Percentiles rank a stretch among this genome's conserved stretches.
These are phyloP conservation scores for Troides oblongomaculatus DNA, from an alignment of 2,888 invertebrate genomes.

Conservation along the genomic window DNA sequence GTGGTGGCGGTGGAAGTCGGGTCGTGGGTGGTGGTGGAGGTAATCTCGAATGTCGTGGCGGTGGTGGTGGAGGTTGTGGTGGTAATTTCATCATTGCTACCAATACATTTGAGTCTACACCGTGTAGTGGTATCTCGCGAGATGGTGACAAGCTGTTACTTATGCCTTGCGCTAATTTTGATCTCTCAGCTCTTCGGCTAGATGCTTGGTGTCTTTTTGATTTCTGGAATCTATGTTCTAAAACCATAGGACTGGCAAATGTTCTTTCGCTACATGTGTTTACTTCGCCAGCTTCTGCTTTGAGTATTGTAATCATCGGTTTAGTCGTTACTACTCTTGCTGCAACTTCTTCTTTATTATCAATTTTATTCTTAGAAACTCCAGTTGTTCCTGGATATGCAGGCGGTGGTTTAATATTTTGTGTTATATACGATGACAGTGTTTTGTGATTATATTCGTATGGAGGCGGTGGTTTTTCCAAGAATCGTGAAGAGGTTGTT, in stretches of 20 bases:
- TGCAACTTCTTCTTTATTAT: slow-evolving; percentile 83
- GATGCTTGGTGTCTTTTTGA: slow-evolving; percentile 74
- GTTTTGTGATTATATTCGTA: slow-evolving; percentile 84
- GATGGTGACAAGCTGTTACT: slow-evolving; percentile 70
- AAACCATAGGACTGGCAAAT: slow-evolving; percentile 74
- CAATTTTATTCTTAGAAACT: slow-evolving; percentile 46
- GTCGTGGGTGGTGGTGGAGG: slow-evolving; percentile 84
- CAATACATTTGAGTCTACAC: slow-evolving; percentile 74
- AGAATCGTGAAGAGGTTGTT: slow-evolving; percentile 47
- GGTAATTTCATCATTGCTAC: slow-evolving; percentile 82
- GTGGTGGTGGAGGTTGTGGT: slow-evolving; percentile 80
- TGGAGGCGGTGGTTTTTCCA: slow-evolving; percentile 83
- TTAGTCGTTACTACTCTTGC: slow-evolving; percentile 88
- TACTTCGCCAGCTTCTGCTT: slow-evolving; percentile 87
- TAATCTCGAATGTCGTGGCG: slow-evolving; percentile 80
- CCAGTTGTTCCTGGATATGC: slow-evolving; percentile 80
- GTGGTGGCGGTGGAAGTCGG: slow-evolving; percentile 84
- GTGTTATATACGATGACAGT: slow-evolving; percentile 53
- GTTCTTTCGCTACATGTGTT: slow-evolving; percentile 81
- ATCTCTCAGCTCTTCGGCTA: slow-evolving; percentile 82
- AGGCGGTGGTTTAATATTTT: slow-evolving; percentile 81
- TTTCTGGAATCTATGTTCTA: slow-evolving; percentile 74
- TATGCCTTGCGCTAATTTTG: slow-evolving; percentile 78
- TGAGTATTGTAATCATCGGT: slow-evolving; percentile 87
- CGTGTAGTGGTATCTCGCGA: slow-evolving; percentile 62